These are phyloP conservation scores for Zosterops lateralis DNA, from an alignment of 2,113 vertebrate species.

Conservation along the genomic window DNA sequence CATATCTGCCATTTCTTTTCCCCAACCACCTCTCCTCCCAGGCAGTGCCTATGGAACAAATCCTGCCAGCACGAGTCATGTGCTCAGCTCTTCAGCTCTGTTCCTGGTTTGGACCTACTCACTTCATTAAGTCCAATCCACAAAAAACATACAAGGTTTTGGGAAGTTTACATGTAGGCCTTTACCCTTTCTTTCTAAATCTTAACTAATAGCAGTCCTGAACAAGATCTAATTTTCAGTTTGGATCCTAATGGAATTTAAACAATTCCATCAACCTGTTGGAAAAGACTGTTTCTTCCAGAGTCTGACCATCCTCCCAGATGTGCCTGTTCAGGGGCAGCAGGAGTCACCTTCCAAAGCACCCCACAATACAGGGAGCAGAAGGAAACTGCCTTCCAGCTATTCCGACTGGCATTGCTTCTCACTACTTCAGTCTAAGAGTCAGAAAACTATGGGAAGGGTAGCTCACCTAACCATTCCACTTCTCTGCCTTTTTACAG, in stretches of 20 bases:
- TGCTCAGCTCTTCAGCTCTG: not conserved
- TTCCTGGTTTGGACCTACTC: not conserved
- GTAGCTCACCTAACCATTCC: not conserved
- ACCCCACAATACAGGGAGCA: accelerated
- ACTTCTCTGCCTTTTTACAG: not conserved
- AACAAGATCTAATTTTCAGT: not conserved
- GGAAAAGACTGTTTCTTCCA: not conserved
- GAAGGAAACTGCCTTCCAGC: not conserved
- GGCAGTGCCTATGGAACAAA: not conserved
- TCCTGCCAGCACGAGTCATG: not conserved
- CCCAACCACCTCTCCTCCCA: not conserved
- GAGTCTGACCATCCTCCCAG: not conserved
- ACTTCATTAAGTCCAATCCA: not conserved
- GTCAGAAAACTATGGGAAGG: not conserved
- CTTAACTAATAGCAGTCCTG: not conserved
- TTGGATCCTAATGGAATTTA: not conserved
- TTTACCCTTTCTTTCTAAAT: not conserved
- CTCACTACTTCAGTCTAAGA: not conserved
- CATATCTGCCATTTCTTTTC: not conserved
- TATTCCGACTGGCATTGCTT: not conserved
- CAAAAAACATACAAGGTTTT: not conserved
- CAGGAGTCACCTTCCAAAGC: not conserved
- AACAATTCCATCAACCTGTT: not conserved
- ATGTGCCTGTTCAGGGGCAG: not conserved
- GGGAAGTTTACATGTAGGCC: not conserved